Conservation (phyloP, 2,797 vertebrate genomes). For the Molossus alvarezi region DNA sequence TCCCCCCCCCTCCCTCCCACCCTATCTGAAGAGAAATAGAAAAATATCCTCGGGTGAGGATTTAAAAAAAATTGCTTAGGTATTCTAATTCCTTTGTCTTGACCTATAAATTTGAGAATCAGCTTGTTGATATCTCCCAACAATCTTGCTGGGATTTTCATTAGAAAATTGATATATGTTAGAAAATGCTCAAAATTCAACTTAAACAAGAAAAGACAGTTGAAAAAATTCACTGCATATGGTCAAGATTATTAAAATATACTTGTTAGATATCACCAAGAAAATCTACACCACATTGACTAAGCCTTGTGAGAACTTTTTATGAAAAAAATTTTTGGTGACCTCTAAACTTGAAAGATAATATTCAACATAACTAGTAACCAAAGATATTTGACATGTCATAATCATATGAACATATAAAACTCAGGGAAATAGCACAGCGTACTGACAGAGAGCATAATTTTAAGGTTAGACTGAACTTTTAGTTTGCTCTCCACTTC, state of each 20-base stretch:
- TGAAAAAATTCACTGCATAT: constrained; percentile 3
- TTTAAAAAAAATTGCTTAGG: background rate
- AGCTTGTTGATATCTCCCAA: constrained; percentile 54
- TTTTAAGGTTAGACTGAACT: constrained; percentile 36
- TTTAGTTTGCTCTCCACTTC: background rate
- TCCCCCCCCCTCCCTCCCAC: too few species aligned
- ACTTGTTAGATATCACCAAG: background rate
- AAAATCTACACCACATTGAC: background rate
- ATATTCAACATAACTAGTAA: background rate
- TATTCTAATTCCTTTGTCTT: background rate
- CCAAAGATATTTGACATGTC: background rate
- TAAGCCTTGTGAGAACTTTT: background rate
- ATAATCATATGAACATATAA: background rate
- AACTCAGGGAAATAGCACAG: background rate
- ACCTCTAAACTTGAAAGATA: constrained; percentile 4
- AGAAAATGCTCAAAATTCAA: background rate
- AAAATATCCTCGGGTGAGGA: too few species aligned
- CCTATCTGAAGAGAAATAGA: too few species aligned
- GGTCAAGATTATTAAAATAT: constrained; percentile 38
- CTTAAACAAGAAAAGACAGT: constrained; percentile 27
- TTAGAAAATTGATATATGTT: background rate
- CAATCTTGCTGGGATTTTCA: constrained; percentile 42
- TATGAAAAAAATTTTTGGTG: background rate
- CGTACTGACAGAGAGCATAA: background rate
- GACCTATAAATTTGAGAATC: background rate